These are phyloP conservation scores for Typhlichthys subterraneus DNA, from an alignment of 2,797 vertebrate species.

Conservation along the genomic window DNA sequence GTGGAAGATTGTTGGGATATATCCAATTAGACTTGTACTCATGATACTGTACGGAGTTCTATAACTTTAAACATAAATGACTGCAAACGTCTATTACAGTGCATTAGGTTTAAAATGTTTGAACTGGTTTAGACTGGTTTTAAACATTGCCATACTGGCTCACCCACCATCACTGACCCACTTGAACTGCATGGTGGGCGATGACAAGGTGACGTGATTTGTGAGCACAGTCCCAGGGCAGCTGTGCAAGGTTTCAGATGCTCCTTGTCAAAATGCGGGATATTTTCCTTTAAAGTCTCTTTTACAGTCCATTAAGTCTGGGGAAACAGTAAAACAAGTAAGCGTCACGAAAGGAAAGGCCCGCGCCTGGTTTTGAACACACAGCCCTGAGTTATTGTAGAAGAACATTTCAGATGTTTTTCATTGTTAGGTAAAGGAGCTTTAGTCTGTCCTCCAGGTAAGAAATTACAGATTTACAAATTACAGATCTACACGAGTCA, in stretches of 20 bases:
- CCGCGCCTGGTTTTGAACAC: background rate
- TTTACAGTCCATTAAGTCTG: conserved; percentile 7
- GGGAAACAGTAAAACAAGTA: background rate
- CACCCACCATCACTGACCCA: conserved; percentile 9
- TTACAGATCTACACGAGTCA: conserved; percentile 3
- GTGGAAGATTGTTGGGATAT: too few relatives aligned
- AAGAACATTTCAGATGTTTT: background rate
- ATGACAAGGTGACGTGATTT: conserved; percentile 29
- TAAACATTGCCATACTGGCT: background rate
- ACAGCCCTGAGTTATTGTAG: background rate
- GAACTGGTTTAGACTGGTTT: conserved; percentile 18
- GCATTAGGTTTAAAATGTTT: background rate
- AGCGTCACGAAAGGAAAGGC: background rate
- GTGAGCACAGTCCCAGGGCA: conserved; percentile 11
- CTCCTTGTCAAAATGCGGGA: conserved; percentile 13
- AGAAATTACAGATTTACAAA: conserved; percentile 8
- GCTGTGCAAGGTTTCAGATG: conserved; percentile 8
- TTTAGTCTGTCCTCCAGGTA: conserved; percentile 7
- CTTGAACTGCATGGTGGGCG: background rate
- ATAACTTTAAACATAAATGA: too few relatives aligned
- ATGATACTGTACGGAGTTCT: too few relatives aligned
- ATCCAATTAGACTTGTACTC: too few relatives aligned
- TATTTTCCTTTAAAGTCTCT: conserved; percentile 20
- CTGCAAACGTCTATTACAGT: too few relatives aligned
- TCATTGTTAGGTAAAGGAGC: background rate